Conservation (phyloP, 2,113 vertebrate species). For the Megatriorchis doriae region DNA sequence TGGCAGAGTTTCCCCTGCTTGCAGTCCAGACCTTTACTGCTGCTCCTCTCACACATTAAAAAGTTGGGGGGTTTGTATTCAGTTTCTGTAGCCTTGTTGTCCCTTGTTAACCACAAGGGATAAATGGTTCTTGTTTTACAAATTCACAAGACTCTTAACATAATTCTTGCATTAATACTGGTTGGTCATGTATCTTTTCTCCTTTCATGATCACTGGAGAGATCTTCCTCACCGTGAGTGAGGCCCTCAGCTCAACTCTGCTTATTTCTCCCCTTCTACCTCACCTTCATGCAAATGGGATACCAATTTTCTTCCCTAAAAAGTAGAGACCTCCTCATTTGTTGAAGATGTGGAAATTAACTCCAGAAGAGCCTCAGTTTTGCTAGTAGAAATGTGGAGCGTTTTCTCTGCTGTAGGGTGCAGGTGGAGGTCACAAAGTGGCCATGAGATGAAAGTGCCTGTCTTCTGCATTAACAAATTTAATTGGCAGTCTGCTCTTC, state of each 20-base stretch:
- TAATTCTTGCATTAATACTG: not conserved
- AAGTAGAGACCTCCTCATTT: not conserved
- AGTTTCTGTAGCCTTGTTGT: constrained; percentile 29
- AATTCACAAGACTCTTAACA: not conserved
- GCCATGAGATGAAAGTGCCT: not conserved
- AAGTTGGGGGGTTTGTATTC: not conserved
- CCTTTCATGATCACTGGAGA: not conserved
- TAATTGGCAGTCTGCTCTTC: not conserved
- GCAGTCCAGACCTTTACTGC: not conserved
- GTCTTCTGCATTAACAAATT: not conserved
- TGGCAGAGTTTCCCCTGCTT: constrained; percentile 26
- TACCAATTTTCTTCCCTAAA: not conserved
- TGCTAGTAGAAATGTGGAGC: not conserved
- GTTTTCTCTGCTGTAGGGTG: not conserved
- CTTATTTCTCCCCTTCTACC: not conserved
- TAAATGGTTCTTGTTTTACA: not conserved
- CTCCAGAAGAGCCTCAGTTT: not conserved
- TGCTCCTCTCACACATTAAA: constrained; percentile 3
- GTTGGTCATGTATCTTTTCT: not conserved
- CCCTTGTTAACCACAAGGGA: not conserved
- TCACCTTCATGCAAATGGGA: not conserved
- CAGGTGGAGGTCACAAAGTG: not conserved
- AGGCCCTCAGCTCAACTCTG: not conserved
- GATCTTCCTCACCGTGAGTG: not conserved
- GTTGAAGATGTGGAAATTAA: not conserved